Conservation (phyloP, 2,888 invertebrate genomes). For the Papilio gigon region DNA sequence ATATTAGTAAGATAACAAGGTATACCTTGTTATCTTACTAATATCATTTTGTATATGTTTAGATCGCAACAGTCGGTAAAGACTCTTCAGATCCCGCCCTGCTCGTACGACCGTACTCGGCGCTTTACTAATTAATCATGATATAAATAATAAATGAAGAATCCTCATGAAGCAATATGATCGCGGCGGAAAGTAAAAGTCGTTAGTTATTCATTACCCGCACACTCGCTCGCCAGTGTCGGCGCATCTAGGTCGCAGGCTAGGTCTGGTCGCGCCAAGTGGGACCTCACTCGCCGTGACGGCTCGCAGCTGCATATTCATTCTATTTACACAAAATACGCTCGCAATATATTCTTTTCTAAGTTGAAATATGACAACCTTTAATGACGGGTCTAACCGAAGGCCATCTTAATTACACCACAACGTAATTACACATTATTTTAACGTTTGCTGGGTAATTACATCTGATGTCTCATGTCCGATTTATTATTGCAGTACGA, state of each 20-base stretch:
- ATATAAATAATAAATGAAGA: background rate
- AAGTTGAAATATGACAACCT: no score
- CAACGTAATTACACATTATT: no score
- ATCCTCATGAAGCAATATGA: background rate
- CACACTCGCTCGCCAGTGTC: constrained; percentile 16
- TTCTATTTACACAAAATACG: background rate
- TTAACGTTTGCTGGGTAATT: background rate
- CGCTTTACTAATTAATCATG: no score
- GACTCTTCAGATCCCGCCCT: background rate
- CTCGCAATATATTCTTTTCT: background rate
- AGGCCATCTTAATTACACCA: no score
- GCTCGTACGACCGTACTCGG: no score
- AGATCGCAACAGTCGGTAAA: no score
- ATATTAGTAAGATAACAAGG: no score
- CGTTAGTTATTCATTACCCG: constrained; percentile 34
- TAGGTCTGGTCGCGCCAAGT: background rate
- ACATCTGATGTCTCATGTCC: background rate
- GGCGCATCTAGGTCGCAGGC: constrained; percentile 33
- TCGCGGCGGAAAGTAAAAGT: constrained; percentile 32
- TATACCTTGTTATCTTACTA: no score
- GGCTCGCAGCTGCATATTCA: background rate
- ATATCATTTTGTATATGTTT: no score
- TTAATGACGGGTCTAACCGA: no score
- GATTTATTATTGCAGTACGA: constrained; percentile 3
- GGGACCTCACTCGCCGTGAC: constrained; percentile 19